Percentiles rank a stretch among this genome's conserved stretches.
Evolutionary conservation across 2,113 vertebrate species (phyloP).

Genomic region (Gallinago paraguaiae): DNA sequence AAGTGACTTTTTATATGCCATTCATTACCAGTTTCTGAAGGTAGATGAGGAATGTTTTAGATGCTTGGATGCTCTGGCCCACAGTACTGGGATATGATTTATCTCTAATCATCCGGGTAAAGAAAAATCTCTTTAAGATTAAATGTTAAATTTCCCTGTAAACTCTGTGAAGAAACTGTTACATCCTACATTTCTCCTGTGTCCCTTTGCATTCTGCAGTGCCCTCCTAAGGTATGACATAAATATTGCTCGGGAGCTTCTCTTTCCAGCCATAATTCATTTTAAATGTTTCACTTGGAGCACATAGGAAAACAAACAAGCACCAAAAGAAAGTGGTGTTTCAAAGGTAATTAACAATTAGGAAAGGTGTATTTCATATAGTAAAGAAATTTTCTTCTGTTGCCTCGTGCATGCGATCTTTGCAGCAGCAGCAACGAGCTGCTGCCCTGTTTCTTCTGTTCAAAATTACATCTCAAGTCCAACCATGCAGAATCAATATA

Average conservation of each 20-base stretch:
- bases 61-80: neutral
- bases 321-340: neutral
- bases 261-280: neutral
- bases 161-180: neutral
- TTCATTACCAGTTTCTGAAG: constrained; percentile 4
- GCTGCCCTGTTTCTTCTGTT: neutral
- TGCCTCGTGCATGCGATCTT: neutral
- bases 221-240: neutral
- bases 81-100: neutral
- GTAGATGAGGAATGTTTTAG: neutral
- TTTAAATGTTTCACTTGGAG: neutral
- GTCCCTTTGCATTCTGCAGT: constrained; percentile 11
- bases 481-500: constrained; percentile 45
- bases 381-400: neutral
- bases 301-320: neutral
- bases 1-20: neutral
- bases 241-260: neutral
- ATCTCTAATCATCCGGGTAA: neutral
- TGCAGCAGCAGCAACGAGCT: neutral
- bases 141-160: neutral
- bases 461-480: constrained; percentile 9
- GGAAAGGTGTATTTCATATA: neutral
- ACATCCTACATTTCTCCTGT: neutral
- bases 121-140: neutral
- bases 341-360: neutral